Evolutionary conservation across 2,888 invertebrate species (phyloP).

Genomic region (Ennomos fuscantarius): DNA sequence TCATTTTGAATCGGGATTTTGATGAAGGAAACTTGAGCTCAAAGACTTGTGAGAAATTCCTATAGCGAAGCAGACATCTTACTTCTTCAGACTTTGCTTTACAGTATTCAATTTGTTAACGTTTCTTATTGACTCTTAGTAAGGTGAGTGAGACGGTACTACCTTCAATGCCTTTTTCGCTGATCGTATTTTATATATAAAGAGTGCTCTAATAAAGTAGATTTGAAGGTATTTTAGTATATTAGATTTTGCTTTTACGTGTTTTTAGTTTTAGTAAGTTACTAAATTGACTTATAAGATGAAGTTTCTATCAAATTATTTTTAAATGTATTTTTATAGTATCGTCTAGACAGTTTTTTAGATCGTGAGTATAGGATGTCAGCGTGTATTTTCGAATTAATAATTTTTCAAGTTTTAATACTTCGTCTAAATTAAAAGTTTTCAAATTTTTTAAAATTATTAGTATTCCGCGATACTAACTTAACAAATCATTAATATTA

Average conservation of each 20-base stretch:
- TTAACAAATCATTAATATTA: too few species aligned
- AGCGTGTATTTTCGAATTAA: too few species aligned
- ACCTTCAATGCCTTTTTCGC: constrained; percentile 16
- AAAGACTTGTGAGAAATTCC: constrained; percentile 66
- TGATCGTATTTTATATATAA: constrained; percentile 20
- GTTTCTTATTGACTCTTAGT: constrained; percentile 22
- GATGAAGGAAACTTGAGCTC: constrained; percentile 70
- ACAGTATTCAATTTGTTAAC: constrained; percentile 38
- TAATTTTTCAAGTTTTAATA: too few species aligned
- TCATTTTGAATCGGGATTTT: constrained; percentile 54
- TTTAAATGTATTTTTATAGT: too few species aligned
- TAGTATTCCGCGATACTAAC: too few species aligned
- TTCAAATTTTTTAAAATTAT: too few species aligned
- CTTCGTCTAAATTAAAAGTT: too few species aligned
- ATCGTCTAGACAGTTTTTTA: too few species aligned
- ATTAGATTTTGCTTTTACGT: background rate
- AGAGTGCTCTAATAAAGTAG: constrained; percentile 16
- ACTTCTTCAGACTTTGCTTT: constrained; percentile 39
- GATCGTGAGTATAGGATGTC: too few species aligned
- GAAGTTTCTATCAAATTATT: background rate
- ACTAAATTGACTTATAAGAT: background rate
- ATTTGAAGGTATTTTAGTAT: constrained; percentile 7
- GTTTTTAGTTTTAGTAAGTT: background rate
- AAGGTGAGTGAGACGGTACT: constrained; percentile 19
- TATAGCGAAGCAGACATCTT: constrained; percentile 43